Base-by-base conservation (phyloP, 2,113 vertebrate genomes). In the Mellivora capensis region DNA sequence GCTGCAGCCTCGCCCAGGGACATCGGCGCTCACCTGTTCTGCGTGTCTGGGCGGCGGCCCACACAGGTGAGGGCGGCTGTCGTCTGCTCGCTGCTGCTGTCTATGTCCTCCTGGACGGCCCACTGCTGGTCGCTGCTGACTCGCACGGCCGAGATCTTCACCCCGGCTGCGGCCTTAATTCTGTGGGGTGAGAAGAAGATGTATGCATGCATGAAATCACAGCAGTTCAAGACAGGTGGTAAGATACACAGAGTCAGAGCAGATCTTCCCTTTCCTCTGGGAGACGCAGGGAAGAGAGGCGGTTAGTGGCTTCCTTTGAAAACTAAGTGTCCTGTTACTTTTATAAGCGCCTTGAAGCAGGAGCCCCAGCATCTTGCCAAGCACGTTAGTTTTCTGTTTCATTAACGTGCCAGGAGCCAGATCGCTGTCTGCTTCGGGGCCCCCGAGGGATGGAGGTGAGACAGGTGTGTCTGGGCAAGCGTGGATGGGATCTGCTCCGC, bases 21-120 rank as follows among this genome's bases (percentile, higher is more conserved):
- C 1, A 8, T 0, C 62, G 0, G 34, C 0, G 0, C 98, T 97
- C 98, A 99, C 99, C 99, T 99, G 99, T 97, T 98, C 94, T 98
- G 98, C 3, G 98, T 90, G 2, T 98, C 98, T 0, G 98, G 99
- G 93, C 96, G 98, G 82, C 99, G 99, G 96, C 99, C 99, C 98
- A 99, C 98, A 0, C 99, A 99, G 42, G 99, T 99, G 98, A 99
- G 71, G 0, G 98, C 98, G 54, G 99, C 99, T 0, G 97, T 83
- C 14, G 57, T 98, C 96, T 98, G 98, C 0, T 42, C 52, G 4
- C 98, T 97, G 18, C 99, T 98, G 0, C 99, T 99, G 67, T 99
- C 99, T 0, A 99, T 99, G 93, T 99, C 99, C 96, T 99, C 99
- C 98, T 99, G 99, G 96, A 99, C 99, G 1, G 99, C 99, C 99